Base-by-base conservation (phyloP, 2,113 vertebrate species). In the Oreamnos americanus region DNA sequence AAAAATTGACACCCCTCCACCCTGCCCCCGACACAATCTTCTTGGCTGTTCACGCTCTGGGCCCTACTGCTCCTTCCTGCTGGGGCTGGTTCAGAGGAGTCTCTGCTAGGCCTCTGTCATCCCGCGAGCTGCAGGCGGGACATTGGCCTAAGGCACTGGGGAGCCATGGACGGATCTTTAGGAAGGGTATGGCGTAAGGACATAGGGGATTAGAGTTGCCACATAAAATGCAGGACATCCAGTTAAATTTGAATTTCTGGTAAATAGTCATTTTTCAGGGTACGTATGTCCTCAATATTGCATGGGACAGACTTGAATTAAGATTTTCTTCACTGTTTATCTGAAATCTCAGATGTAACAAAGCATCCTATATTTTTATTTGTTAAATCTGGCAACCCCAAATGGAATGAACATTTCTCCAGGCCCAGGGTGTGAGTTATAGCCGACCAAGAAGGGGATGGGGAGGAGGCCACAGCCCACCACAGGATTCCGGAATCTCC, bases 81-180 rank as follows among this genome's bases (percentile, higher is more conserved):
- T 1, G 90, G 81, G 51, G 15, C 9, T 7, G 49, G 30, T 12
- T 1, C 15, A 12, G 10, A 30, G 55, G 21, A 3, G 57, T 49
- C 39, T 2, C 14, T 7, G 0, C 0, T 1, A 15, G 64, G 21
- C 13, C 60, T 55, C 86, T n/a, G 47, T n/a, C 3, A 8, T n/a
- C 28, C 71, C 2, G 0, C 0, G 16, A 16, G 12, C 36, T 6
- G 0, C 78, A 17, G 84, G n/a, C 62, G 26, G 51, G 23, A 39
- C 74, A 26, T 11, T n/a, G 86, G 30, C 57, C 33, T 2, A 2
- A 33, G 51, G n/a, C 53, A 7, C 78, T 43, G 39, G 79, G 83
- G 85, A 83, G 81, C 79, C 90, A 2, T 0, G 58, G 79, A 30
- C 8, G 49, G 13, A 13, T 60, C 36, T 67, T n/a, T 2, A 39